Evolutionary conservation across 1,140 invertebrate species (phyloP).

Genomic region (Ylistrum balloti): DNA sequence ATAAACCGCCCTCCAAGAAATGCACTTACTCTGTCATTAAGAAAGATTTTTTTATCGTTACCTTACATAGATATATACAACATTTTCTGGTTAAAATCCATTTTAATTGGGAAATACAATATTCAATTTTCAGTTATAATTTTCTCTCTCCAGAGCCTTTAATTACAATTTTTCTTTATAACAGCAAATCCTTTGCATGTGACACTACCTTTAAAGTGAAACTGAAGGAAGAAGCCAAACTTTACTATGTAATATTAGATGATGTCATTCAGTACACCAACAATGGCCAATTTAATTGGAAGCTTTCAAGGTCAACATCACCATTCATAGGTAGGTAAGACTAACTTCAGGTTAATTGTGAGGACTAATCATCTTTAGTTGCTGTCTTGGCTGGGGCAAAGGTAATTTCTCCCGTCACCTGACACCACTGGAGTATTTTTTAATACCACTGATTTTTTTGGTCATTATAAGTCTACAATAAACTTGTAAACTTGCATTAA

Average conservation of each 20-base stretch:
- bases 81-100: too few relatives aligned
- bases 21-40: not conserved
- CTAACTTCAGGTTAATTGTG: not conserved
- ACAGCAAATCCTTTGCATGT: too few relatives aligned
- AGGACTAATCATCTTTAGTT: not conserved
- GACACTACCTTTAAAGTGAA: too few relatives aligned
- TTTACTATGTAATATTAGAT: not conserved
- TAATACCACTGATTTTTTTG: too few relatives aligned
- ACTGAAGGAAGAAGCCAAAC: not conserved
- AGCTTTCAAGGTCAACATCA: not conserved
- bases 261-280: not conserved
- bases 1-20: not conserved
- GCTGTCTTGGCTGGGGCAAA: not conserved
- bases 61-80: too few relatives aligned
- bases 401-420: not conserved
- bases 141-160: too few relatives aligned
- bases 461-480: not conserved
- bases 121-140: too few relatives aligned
- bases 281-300: not conserved
- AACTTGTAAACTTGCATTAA: not conserved
- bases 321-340: not conserved
- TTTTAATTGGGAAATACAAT: too few relatives aligned
- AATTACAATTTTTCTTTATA: too few relatives aligned
- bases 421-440: not conserved
- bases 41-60: not conserved